phyloP scores from a whole-genome alignment of 2,113 vertebrate species.

The Megaceryle maxima region DNA sequence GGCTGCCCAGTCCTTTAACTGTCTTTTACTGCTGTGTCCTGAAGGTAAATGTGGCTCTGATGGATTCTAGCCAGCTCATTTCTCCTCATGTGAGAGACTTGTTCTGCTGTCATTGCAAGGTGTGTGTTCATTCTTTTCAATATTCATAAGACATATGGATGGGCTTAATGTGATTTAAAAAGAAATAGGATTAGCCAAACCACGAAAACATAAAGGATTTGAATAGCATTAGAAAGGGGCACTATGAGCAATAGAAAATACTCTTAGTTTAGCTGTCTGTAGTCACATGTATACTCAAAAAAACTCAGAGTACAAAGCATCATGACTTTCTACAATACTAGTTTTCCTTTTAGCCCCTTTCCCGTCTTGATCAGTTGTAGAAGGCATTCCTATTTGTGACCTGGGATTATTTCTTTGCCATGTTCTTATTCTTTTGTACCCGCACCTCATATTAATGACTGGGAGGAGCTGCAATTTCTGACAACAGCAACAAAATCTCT shows the following conservation, averaged over 20 bases:
- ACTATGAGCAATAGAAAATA: neutral
- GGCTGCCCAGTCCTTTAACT: neutral
- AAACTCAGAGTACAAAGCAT: neutral
- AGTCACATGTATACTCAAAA: neutral
- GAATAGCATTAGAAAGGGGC: slow-evolving; percentile 2
- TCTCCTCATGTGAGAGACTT: slow-evolving; percentile 25
- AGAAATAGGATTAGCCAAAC: slow-evolving; percentile 71
- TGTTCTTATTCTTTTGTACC: neutral
- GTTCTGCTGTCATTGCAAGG: slow-evolving; percentile 69
- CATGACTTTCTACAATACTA: neutral
- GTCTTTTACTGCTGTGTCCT: neutral
- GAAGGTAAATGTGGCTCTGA: slow-evolving; percentile 56
- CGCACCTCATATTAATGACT: neutral
- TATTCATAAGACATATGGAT: slow-evolving; percentile 63
- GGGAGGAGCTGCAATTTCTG: neutral
- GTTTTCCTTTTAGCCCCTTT: slow-evolving; percentile 13
- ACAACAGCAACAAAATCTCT: neutral
- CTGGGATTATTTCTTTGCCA: neutral
- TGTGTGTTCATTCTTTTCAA: slow-evolving; percentile 68
- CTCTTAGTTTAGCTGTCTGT: slow-evolving; percentile 2
- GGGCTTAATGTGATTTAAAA: slow-evolving; percentile 69
- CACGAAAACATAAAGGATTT: slow-evolving; percentile 60
- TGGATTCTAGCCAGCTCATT: slow-evolving; percentile 53
- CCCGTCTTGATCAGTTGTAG: neutral
- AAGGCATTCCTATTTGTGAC: neutral